Percentiles rank a stretch among this genome's conserved stretches.
Conservation (phyloP, 2,113 vertebrate genomes). For the Calyptommatus sinebrachiatus region DNA sequence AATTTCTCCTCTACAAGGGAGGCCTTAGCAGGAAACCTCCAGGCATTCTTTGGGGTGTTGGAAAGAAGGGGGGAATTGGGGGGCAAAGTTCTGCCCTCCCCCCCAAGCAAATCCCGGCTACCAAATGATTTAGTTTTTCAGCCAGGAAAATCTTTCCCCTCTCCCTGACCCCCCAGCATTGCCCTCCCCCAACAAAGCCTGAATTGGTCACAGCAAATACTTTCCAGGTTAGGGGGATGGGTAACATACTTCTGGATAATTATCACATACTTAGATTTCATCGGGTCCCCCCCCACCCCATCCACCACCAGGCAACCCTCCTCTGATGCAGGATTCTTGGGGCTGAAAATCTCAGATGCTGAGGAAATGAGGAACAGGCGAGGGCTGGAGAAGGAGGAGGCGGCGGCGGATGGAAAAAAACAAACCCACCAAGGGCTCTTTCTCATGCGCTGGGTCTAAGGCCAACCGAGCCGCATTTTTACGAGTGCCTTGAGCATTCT, state of each 20-base stretch:
- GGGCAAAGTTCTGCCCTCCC: neutral
- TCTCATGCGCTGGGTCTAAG: neutral
- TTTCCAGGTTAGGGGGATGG: constrained; percentile 12
- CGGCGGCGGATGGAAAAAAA: neutral
- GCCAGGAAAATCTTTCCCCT: neutral
- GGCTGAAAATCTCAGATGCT: neutral
- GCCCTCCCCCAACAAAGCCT: neutral
- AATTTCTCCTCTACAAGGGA: neutral
- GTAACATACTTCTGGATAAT: constrained; percentile 7
- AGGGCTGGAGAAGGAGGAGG: too few species aligned
- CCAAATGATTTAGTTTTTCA: neutral
- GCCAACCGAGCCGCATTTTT: neutral
- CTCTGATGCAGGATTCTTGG: neutral
- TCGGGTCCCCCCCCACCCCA: neutral
- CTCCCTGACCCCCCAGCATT: neutral
- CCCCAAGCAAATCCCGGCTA: neutral
- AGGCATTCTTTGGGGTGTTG: neutral
- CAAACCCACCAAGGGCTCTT: neutral
- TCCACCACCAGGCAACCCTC: too few species aligned
- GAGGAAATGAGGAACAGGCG: neutral
- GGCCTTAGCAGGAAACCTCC: neutral
- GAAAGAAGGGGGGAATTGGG: neutral
- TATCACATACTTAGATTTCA: constrained; percentile 16
- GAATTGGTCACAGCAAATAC: neutral
- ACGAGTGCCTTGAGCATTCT: neutral